A percentile compares a stretch with the other conserved stretches of the same genome.
Evolutionary conservation across 2,888 invertebrate species (phyloP).

Genomic region (Empis livida): DNA sequence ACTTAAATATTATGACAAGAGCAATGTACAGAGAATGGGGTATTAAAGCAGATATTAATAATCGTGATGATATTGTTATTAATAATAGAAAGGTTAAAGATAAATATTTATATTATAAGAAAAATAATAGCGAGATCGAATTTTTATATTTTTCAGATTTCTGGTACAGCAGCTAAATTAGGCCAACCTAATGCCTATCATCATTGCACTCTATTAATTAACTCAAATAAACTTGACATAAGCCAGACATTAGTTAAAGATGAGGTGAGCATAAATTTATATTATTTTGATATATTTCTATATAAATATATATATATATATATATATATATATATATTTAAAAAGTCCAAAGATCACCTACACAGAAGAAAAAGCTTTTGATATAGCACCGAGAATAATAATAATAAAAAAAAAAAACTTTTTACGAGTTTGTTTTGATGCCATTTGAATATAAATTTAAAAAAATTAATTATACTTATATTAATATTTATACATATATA

Average conservation of each 20-base stretch:
- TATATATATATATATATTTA: background rate
- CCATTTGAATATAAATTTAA: background rate
- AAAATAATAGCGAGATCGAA: too few relatives aligned
- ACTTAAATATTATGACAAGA: constrained; percentile 74
- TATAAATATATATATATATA: background rate
- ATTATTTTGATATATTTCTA: background rate
- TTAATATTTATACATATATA: too few relatives aligned
- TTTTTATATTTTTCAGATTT: constrained; percentile 52
- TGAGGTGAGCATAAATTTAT: constrained; percentile 44
- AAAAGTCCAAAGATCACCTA: background rate
- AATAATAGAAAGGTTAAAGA: constrained; percentile 44
- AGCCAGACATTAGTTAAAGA: constrained; percentile 58
- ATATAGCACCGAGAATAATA: too few relatives aligned
- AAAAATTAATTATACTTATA: too few relatives aligned
- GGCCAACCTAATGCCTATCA: constrained; percentile 87
- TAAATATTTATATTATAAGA: background rate
- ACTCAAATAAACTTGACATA: constrained; percentile 65
- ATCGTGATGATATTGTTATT: constrained; percentile 76
- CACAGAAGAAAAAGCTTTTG: too few relatives aligned
- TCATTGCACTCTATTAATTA: constrained; percentile 88
- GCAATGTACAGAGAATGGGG: constrained; percentile 74
- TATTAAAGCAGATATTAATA: constrained; percentile 59
- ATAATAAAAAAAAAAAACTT: background rate
- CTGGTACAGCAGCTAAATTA: constrained; percentile 90
- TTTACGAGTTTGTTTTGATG: constrained; percentile 11